Base-by-base conservation (phyloP, 2,113 vertebrate genomes). In the Illadopsis cleaveri region DNA sequence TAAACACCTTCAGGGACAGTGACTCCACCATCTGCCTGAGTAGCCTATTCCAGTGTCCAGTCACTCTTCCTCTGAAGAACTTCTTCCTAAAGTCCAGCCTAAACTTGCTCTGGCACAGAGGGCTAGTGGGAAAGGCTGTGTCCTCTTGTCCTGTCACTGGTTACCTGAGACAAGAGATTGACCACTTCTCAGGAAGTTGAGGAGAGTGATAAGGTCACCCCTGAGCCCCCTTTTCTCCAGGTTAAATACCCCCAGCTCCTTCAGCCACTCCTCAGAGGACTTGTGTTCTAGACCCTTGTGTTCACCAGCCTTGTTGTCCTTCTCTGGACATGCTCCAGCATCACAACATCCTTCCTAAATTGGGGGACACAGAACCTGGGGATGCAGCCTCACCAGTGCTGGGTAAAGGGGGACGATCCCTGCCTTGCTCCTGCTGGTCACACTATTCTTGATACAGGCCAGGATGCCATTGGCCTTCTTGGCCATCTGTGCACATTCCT, bases 331-430 rank as follows among this genome's bases (percentile, higher is more conserved):
- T 8, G 6, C 14, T 33, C 14, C 8, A 48, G 42, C 14, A 38
- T 11, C n/a, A 28, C 64, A 57, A 21, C 2, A 11, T 23, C 35
- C 19, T 28, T 58, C 18, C 64, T n/a, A 6, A 40, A 28, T 0
- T 58, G 24, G 1, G 18, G 18, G 23, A 48, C 14, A n/a, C 9
- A 57, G 51, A 25, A 38, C 17, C 11, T 10, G 9, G 21, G 17
- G 8, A 45, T 27, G 22, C 2, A 3, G 6, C 12, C 44, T 58
- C 23, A 50, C 11, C 23, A n/a, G 9, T 40, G 35, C 30, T 0
- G 0, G n/a, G 23, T 7, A 23, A 22, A 33, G 11, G 6, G 23
- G 14, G 1, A 22, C 3, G 40, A 15, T 18, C 19, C 0, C 30
- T 58, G 35, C 11, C 23, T 44, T 50, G 19, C 1, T 22, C 18